Base-by-base conservation (phyloP, 1,140 invertebrate genomes). In the Kradibia gibbosae region DNA sequence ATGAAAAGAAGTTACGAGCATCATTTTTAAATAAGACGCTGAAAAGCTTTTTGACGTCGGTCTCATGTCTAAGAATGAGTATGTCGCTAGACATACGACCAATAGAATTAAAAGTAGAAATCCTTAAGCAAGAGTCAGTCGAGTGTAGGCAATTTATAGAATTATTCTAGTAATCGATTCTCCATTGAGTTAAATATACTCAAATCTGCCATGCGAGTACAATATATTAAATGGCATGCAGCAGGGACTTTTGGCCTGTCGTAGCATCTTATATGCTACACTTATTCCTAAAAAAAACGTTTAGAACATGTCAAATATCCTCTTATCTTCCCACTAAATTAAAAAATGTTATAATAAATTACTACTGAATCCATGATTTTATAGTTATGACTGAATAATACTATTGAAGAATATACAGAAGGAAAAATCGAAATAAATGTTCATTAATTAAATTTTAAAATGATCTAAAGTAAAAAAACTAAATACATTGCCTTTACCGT, bases 101-200 rank as follows among this genome's bases (percentile, higher is more conserved):
- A 25, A 2, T 34, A 42, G 55, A 60, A 75, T 60, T 0, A n/a
- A 60, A 60, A 42, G 55, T 75, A 75, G 60, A 75, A 75, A 75
- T 75, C 42, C 57, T 65, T 3, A 31, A 22, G 5, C 1, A n/a
- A 7, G 15, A 15, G 25, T 71, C n/a, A 13, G 15, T 72, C 28
- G 8, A 72, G 7, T 50, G 42, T n/a, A 15, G 11, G 31, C 20
- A 13, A 53, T 55, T 25, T 22, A 73, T 73, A 25, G 48, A 55
- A 34, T 55, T 4, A 45, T 71, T n/a, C 70, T 5, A 25, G 22
- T 3, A 15, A 1, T 17, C 45, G 11, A 11, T 15, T 55, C 48
- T 22, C 2, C 36, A 15, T 34, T 20, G 17, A 53, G 71, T 50
- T 20, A 28, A 73, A 73, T 73, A 55, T 15, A 0, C 42, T 0